Percentiles rank a stretch among this genome's conserved stretches.
Evolutionary conservation across 2,113 vertebrate genomes (phyloP).

Genomic region (Lophius piscatorius): DNA sequence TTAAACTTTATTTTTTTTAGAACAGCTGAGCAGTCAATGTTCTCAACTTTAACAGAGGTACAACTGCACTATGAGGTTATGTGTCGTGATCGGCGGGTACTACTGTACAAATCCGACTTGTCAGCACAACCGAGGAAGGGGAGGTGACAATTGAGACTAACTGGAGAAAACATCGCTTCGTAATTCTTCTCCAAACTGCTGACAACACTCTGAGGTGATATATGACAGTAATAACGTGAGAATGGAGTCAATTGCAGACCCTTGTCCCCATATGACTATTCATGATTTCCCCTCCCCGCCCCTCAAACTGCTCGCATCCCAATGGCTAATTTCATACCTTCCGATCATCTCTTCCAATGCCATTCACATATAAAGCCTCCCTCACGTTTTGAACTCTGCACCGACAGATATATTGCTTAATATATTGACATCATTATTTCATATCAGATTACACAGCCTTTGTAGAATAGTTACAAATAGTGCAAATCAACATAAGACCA

Average conservation of each 20-base stretch:
- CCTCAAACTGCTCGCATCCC: constrained; percentile 23
- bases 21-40: no score
- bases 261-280: no score
- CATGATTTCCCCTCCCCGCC: background rate
- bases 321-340: constrained; percentile 58
- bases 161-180: background rate
- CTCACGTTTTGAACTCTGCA: background rate
- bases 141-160: background rate
- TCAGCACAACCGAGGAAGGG: constrained; percentile 51
- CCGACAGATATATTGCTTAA: no score
- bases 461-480: background rate
- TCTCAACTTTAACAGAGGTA: constrained; percentile 12
- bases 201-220: background rate
- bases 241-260: background rate
- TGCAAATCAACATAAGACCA: constrained; percentile 24
- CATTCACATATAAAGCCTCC: constrained; percentile 38
- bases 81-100: constrained; percentile 54
- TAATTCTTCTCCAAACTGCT: no score
- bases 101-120: constrained; percentile 5
- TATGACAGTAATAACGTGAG: no score
- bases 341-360: constrained; percentile 32
- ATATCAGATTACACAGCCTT: background rate
- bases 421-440: no score
- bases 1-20: no score
- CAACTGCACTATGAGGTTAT: constrained; percentile 60